Evolutionary conservation across 1,140 invertebrate species (phyloP).

Genomic region (Drepana arcuata): DNA sequence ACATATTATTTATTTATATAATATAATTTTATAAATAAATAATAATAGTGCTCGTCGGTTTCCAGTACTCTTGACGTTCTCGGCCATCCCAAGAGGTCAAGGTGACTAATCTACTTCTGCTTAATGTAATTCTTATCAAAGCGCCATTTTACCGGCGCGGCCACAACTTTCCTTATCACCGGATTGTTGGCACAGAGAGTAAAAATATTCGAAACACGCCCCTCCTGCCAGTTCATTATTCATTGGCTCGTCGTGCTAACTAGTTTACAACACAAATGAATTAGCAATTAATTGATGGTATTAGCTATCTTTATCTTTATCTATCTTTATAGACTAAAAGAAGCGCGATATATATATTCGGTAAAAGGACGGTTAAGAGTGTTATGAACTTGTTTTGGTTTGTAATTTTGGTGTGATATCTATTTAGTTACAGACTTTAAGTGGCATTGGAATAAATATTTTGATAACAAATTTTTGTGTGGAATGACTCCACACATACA

Average conservation of each 20-base stretch:
- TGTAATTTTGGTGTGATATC: not conserved
- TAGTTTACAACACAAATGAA: not conserved
- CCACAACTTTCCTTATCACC: constrained; percentile 53
- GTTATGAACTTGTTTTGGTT: not conserved
- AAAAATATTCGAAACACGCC: constrained; percentile 61
- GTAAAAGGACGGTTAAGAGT: too few relatives aligned
- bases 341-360: too few relatives aligned
- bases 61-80: too few relatives aligned
- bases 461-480: too few relatives aligned
- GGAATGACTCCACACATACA: too few relatives aligned
- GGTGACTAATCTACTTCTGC: not conserved
- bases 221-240: constrained; percentile 10
- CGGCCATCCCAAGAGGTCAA: not conserved
- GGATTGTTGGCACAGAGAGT: constrained; percentile 47
- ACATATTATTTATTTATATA: not conserved
- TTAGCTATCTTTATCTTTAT: not conserved
- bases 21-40: not conserved
- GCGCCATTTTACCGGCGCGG: constrained; percentile 35
- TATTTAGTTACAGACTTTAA: too few relatives aligned
- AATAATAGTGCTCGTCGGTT: too few relatives aligned
- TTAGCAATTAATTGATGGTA: not conserved
- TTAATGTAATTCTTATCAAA: not conserved
- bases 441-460: too few relatives aligned
- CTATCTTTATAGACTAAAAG: too few relatives aligned
- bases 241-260: not conserved